Percentiles rank a stretch among this genome's conserved stretches.
Conservation (phyloP, 2,888 invertebrate species). For the Folsomia candida region DNA sequence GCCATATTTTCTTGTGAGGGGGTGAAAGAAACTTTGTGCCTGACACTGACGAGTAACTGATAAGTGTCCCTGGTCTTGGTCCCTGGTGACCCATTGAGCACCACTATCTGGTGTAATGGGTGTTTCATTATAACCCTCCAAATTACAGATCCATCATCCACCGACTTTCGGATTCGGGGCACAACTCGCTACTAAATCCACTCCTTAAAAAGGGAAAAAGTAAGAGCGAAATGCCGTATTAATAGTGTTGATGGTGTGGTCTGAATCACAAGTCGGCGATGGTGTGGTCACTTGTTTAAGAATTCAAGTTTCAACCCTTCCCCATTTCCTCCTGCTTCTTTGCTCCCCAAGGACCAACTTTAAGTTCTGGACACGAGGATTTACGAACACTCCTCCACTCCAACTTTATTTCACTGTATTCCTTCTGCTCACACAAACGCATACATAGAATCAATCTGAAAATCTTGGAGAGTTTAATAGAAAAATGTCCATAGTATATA, state of each 20-base stretch:
- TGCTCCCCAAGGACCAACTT: background rate
- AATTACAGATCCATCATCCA: slow-evolving; percentile 7
- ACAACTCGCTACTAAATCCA: background rate
- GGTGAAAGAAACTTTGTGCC: background rate
- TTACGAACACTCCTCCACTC: too few species aligned
- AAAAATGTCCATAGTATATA: too few species aligned
- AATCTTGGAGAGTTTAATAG: too few species aligned
- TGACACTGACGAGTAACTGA: slow-evolving; percentile 1
- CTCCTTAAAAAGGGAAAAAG: background rate
- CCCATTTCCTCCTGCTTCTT: background rate
- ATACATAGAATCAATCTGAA: too few species aligned
- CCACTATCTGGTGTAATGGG: background rate
- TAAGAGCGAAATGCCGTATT: background rate
- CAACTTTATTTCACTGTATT: too few species aligned
- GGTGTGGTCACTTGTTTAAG: background rate
- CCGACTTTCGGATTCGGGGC: background rate
- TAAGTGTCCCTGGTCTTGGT: background rate
- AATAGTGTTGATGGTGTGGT: background rate
- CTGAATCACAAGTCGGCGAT: background rate
- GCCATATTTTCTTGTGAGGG: background rate
- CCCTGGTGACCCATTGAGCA: background rate
- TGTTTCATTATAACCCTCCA: background rate
- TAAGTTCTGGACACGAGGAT: background rate
- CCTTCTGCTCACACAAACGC: too few species aligned
- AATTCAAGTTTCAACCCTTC: background rate